Evolutionary conservation across 2,888 invertebrate genomes (phyloP).

Genomic region (Mesorhabditis sp.): DNA sequence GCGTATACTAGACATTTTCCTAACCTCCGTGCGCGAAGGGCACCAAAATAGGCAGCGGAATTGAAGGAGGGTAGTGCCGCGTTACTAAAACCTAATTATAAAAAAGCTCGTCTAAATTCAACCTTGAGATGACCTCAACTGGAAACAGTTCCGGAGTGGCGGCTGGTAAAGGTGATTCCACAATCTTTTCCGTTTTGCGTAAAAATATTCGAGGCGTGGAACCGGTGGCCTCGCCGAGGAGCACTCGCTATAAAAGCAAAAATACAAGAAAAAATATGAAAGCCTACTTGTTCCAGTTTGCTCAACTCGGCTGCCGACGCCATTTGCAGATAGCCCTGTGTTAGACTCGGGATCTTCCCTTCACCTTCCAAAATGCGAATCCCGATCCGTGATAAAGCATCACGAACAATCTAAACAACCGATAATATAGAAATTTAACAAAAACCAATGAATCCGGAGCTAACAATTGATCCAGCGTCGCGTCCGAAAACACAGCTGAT

Average conservation of each 20-base stretch:
- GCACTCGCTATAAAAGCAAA: conserved; percentile 20
- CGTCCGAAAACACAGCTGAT: conserved; percentile 56
- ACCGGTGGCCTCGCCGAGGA: conserved; percentile 43
- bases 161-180: conserved; percentile 32
- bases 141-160: conserved; percentile 34
- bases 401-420: not conserved
- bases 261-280: not conserved
- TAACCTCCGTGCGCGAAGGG: conserved; percentile 33
- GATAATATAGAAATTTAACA: not conserved
- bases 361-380: not conserved
- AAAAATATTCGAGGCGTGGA: conserved; percentile 35
- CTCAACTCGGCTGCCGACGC: not conserved
- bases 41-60: conserved; percentile 36
- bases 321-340: not conserved
- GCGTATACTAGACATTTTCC: conserved; percentile 47
- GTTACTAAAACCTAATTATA: conserved; percentile 4
- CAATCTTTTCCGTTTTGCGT: conserved; percentile 23
- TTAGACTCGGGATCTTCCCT: not conserved
- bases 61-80: conserved; percentile 31
- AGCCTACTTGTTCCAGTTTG: not conserved
- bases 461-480: conserved; percentile 43
- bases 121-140: conserved; percentile 35
- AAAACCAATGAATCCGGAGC: conserved; percentile 20
- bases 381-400: not conserved
- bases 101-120: conserved; percentile 1